Evolutionary conservation across 1,140 invertebrate genomes (phyloP).

Genomic region (Magallana gigas): DNA sequence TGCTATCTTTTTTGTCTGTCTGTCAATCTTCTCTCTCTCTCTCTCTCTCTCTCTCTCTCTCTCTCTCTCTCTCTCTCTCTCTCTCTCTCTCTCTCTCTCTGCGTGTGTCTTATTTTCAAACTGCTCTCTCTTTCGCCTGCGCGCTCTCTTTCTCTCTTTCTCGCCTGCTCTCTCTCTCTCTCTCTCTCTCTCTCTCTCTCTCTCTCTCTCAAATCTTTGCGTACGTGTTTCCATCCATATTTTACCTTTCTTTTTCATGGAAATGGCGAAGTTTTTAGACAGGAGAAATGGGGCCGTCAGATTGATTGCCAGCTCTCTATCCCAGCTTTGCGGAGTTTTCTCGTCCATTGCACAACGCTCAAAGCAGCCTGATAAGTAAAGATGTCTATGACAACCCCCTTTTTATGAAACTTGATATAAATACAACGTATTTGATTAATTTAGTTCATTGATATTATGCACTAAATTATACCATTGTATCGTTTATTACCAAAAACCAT

Average conservation of each 20-base stretch:
- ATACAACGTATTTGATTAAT: too few species aligned
- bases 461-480: too few species aligned
- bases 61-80: too few species aligned
- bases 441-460: too few species aligned
- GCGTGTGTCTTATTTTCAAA: slow-evolving; percentile 66
- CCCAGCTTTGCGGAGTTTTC: slow-evolving; percentile 75
- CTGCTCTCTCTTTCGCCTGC: slow-evolving; percentile 53
- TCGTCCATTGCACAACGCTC: slow-evolving; percentile 62
- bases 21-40: slow-evolving; percentile 66
- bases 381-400: too few species aligned
- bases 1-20: slow-evolving; percentile 56
- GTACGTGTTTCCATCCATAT: slow-evolving; percentile 59
- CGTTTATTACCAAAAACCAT: too few species aligned
- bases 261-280: slow-evolving; percentile 66
- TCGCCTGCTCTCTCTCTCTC: slow-evolving; percentile 64
- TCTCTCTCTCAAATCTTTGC: slow-evolving; percentile 61
- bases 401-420: too few species aligned
- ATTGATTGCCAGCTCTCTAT: slow-evolving; percentile 72
- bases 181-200: slow-evolving; percentile 76
- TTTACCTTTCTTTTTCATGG: slow-evolving; percentile 73
- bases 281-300: slow-evolving; percentile 74
- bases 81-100: too few species aligned
- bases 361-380: not conserved
- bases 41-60: slow-evolving; percentile 53
- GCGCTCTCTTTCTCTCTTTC: slow-evolving; percentile 63